phyloP scores from a whole-genome alignment of 2,113 vertebrate species.

The Todiramphus chloris region DNA sequence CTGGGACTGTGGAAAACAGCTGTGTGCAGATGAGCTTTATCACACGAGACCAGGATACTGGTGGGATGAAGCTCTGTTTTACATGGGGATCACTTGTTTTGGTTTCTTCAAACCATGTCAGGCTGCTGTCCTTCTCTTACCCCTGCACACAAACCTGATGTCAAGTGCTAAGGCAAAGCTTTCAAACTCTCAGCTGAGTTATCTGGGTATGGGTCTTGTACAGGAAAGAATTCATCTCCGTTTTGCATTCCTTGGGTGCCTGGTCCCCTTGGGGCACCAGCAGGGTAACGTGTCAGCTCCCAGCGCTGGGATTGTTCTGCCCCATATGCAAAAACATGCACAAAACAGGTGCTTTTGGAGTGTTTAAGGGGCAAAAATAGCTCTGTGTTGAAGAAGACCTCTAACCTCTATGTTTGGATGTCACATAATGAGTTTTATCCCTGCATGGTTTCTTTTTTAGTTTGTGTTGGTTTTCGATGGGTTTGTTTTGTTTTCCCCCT shows the following conservation, averaged over 20 bases:
- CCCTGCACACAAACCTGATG: not conserved
- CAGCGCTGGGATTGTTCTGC: not conserved
- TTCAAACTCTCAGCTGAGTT: not conserved
- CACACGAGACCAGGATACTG: too few relatives aligned
- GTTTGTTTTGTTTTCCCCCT: not conserved
- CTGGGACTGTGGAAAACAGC: too few relatives aligned
- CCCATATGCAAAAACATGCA: not conserved
- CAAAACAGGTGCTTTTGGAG: not conserved
- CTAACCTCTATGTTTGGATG: not conserved
- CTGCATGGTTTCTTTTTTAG: not conserved
- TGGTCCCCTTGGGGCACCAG: not conserved
- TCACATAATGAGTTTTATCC: not conserved
- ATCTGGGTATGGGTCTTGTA: not conserved
- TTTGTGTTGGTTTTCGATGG: not conserved
- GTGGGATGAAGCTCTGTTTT: not conserved
- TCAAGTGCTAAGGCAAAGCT: not conserved
- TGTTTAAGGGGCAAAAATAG: not conserved
- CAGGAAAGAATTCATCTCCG: not conserved
- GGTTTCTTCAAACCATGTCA: rapidly evolving
- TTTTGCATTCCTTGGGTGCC: rapidly evolving
- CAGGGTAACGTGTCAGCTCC: not conserved
- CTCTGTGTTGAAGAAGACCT: not conserved
- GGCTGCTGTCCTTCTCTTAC: not conserved
- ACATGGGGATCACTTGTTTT: not conserved
- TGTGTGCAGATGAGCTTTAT: too few relatives aligned